phyloP scores from a whole-genome alignment of 2,113 vertebrate species.

The Eulemur macaco region DNA sequence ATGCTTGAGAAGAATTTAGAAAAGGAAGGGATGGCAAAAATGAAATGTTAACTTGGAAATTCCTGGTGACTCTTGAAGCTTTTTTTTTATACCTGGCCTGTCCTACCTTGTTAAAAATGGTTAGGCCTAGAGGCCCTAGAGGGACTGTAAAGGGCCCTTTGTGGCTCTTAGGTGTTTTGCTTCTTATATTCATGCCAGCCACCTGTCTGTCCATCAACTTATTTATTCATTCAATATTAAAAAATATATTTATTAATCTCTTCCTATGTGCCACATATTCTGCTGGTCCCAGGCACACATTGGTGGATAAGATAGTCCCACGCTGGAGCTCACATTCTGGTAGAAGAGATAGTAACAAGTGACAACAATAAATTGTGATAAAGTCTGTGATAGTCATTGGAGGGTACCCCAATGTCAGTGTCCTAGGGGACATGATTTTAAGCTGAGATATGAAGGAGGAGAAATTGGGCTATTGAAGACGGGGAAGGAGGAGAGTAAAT shows the following conservation, averaged over 20 bases:
- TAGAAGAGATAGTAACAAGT: background rate
- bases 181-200: background rate
- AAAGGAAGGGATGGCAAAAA: background rate
- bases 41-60: background rate
- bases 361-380: background rate
- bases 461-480: background rate
- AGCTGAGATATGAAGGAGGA: background rate
- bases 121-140: background rate
- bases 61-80: background rate
- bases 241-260: background rate
- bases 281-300: background rate
- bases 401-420: background rate
- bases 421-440: background rate
- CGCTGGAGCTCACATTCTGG: background rate
- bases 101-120: constrained; percentile 5
- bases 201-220: background rate
- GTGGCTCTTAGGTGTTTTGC: background rate
- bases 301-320: background rate
- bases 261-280: background rate
- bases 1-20: background rate
- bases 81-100: background rate
- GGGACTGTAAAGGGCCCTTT: background rate
- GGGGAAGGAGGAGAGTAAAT: background rate
- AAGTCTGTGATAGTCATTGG: background rate
- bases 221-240: background rate